These are phyloP conservation scores for Pissodes strobi DNA, from an alignment of 1,140 invertebrate genomes.

Conservation along the genomic window DNA sequence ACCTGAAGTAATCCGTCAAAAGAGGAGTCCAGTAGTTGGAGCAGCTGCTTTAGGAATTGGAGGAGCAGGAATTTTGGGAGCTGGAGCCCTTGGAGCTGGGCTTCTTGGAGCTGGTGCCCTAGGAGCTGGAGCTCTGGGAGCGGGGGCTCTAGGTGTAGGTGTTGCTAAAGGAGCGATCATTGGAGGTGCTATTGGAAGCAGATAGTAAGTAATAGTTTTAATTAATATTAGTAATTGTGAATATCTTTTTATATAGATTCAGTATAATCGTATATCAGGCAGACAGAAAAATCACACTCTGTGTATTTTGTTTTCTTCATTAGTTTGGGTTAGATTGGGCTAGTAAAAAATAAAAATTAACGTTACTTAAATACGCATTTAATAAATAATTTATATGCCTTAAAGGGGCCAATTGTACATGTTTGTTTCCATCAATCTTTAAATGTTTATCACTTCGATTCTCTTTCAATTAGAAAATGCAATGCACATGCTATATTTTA, in stretches of 20 bases:
- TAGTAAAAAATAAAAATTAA: neutral
- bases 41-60: conserved; percentile 36
- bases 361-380: neutral
- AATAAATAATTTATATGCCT: no score
- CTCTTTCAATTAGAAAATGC: no score
- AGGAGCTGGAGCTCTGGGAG: conserved; percentile 47
- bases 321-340: no score
- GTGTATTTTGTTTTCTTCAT: neutral
- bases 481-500: no score
- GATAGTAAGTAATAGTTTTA: conserved; percentile 30
- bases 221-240: no score
- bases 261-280: neutral
- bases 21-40: conserved; percentile 49
- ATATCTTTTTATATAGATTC: neutral
- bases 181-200: conserved; percentile 33
- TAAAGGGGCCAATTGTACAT: no score
- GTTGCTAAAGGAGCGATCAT: conserved; percentile 36
- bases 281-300: neutral
- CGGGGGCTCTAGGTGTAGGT: conserved; percentile 37
- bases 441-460: no score
- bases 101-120: conserved; percentile 38
- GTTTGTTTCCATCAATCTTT: no score
- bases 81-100: conserved; percentile 47
- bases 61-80: conserved; percentile 35
- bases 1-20: conserved; percentile 38